A percentile compares a stretch with the other conserved stretches of the same genome.
Conservation (phyloP, 2,113 vertebrate species). For the Oncorhynchus keta region DNA sequence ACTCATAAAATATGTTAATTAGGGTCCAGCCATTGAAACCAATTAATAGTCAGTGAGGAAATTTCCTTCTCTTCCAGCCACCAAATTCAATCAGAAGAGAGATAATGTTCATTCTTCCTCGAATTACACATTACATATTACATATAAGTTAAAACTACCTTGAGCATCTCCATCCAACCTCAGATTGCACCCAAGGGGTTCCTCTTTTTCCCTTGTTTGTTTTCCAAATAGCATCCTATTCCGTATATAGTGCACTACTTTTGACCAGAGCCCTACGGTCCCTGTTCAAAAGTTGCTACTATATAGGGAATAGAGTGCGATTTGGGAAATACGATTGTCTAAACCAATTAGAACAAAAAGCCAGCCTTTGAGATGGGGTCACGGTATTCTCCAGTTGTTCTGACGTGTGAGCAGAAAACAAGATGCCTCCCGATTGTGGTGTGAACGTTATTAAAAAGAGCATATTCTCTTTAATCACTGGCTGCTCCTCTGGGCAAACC, state of each 20-base stretch:
- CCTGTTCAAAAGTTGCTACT: neutral
- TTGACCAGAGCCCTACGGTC: no score
- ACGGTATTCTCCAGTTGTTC: constrained; percentile 4
- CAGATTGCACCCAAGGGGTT: neutral
- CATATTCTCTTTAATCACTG: constrained; percentile 19
- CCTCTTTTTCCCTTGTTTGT: neutral
- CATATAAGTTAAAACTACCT: neutral
- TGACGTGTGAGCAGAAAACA: constrained; percentile 27
- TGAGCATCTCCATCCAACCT: constrained; percentile 1
- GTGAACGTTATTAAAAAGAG: constrained; percentile 8
- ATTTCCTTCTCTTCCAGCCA: neutral
- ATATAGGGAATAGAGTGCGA: neutral
- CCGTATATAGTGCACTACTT: no score
- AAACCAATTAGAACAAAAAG: constrained; percentile 46
- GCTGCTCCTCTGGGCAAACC: constrained; percentile 19
- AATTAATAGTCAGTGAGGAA: constrained; percentile 12
- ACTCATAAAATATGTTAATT: constrained; percentile 29
- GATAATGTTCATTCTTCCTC: constrained; percentile 5
- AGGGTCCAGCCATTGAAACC: constrained; percentile 26
- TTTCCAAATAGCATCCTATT: neutral
- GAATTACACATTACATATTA: neutral
- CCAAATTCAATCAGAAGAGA: constrained; percentile 2
- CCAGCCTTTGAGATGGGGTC: constrained; percentile 32
- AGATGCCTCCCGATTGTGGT: neutral
- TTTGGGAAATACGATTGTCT: constrained; percentile 16